Evolutionary conservation across 2,888 invertebrate species (phyloP), one percentile per base, ranked within the genome.

Genomic region (Cybosia mesomella): DNA sequence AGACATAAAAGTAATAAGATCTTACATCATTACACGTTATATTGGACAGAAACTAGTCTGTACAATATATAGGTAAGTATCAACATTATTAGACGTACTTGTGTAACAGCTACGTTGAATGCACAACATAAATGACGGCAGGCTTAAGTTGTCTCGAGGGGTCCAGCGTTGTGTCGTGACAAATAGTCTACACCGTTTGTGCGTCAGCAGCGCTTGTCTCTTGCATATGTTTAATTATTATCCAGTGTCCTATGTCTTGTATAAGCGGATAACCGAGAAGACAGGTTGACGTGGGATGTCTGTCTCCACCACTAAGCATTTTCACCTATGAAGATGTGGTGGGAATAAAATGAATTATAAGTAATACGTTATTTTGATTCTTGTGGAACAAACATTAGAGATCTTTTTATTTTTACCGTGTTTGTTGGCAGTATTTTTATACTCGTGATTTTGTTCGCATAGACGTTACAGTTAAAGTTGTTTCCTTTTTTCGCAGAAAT

Each of bases 61-160:
- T 11, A 11, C 32, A 34, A 32, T 13, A 13, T 15, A 22, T 4
- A 22, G 15, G 8, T 36, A 36, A 59, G 1, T 24, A 39, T 0
- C 32, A 22, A 18, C 15, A 54, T 22, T 10, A 28, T 15, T 18
- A 22, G 22, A 32, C 39, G 15, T 62, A 36, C 49, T 57, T 22
- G 24, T 7, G 21, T 55, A 36, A 54, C 43, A 57, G 58, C 61
- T 59, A 53, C 32, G 66, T 63, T 66, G 70, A 73, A 70, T 78
- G 72, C 71, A 76, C 57, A 66, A 66, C 72, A 69, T 77, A 73
- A 74, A 79, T 72, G 77, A 71, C 68, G 57, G 55, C 58, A 70
- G 64, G 75, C 72, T 81, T 77, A 77, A 79, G 74, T 75, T 79
- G 77, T 81, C 82, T 79, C 81, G 60, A 79, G 81, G 32, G 78